Conservation (phyloP, 2,797 vertebrate species). For the Rhyacichthys aspro region DNA sequence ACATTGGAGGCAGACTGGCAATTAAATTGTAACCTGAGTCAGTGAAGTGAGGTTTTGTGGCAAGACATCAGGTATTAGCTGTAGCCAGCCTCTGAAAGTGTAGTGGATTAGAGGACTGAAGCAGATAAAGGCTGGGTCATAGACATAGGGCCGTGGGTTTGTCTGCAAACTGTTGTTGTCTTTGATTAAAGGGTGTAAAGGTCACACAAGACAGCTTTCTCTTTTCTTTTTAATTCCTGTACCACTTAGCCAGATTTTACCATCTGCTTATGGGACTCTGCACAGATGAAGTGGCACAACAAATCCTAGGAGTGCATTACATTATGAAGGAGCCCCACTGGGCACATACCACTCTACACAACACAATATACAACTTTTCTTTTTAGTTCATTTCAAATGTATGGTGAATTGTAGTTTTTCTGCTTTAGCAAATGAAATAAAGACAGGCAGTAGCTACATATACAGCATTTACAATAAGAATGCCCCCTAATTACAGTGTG, state of each 20-base stretch:
- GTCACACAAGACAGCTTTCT: slow-evolving; percentile 31
- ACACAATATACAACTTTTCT: neutral
- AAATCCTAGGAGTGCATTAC: slow-evolving; percentile 20
- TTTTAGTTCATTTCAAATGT: neutral
- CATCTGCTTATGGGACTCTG: slow-evolving; percentile 36
- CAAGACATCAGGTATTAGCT: slow-evolving; percentile 48
- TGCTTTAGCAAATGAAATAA: neutral
- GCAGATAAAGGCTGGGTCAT: slow-evolving; percentile 18
- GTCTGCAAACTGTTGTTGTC: slow-evolving; percentile 32
- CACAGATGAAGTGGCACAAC: slow-evolving; percentile 11
- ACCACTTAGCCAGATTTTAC: slow-evolving; percentile 31
- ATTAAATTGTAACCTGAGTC: slow-evolving; percentile 68
- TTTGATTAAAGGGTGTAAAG: slow-evolving; percentile 33
- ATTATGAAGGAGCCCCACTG: slow-evolving; percentile 5
- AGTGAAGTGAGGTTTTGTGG: slow-evolving; percentile 48
- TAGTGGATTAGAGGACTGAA: slow-evolving; percentile 50
- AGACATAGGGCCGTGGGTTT: slow-evolving; percentile 18
- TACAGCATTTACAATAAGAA: neutral
- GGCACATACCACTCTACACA: neutral
- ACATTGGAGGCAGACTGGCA: slow-evolving; percentile 47
- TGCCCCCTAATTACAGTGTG: neutral
- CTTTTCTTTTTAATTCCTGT: slow-evolving; percentile 35
- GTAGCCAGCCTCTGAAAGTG: slow-evolving; percentile 17
- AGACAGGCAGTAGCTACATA: neutral
- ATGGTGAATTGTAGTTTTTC: neutral